These are phyloP conservation scores for Pollenia amentaria DNA, from an alignment of 2,888 invertebrate genomes.

Conservation along the genomic window DNA sequence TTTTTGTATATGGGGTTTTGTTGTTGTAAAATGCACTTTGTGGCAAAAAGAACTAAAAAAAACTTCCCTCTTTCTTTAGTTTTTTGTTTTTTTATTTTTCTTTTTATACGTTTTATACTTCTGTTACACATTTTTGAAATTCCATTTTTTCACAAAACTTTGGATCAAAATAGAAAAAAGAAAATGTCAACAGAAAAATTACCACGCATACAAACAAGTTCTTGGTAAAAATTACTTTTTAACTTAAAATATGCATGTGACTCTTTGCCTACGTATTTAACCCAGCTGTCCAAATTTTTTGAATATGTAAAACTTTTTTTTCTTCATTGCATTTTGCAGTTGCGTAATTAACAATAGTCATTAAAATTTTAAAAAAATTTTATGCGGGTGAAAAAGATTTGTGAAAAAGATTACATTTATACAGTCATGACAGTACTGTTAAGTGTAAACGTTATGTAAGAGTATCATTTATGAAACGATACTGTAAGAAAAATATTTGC, in stretches of 20 bases:
- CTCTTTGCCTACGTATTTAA: background rate
- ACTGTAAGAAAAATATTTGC: no score
- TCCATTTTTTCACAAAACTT: slow-evolving; percentile 66
- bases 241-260: background rate
- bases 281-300: slow-evolving; percentile 17
- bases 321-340: no score
- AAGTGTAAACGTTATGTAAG: no score
- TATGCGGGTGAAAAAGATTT: no score
- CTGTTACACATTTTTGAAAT: slow-evolving; percentile 66
- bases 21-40: slow-evolving; percentile 49
- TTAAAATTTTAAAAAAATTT: no score
- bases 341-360: no score
- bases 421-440: no score
- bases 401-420: no score
- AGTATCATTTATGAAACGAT: no score
- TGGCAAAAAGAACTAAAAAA: slow-evolving; percentile 38
- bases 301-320: no score
- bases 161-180: slow-evolving; percentile 40
- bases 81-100: background rate
- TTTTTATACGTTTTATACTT: slow-evolving; percentile 16
- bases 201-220: slow-evolving; percentile 39
- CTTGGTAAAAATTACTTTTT: background rate
- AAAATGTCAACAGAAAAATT: slow-evolving; percentile 57
- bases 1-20: background rate
- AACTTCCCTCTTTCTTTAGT: slow-evolving; percentile 17